Base-by-base conservation (phyloP, 2,797 vertebrate genomes). In the Psittacula echo region DNA sequence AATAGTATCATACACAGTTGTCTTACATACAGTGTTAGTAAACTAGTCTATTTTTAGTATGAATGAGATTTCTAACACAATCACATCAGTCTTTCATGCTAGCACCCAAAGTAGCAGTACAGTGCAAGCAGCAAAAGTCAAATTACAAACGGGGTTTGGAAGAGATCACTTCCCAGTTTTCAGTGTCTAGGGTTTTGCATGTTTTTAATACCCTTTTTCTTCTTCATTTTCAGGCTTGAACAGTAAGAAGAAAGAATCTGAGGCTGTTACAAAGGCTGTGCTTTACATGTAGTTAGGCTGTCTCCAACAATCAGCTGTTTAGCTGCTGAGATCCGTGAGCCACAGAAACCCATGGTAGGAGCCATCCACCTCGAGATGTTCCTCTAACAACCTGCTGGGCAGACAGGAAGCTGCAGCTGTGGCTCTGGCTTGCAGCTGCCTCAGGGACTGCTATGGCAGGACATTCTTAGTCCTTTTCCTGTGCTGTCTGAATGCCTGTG, bases 351-450 rank as follows among this genome's bases (percentile, higher is more conserved):
- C 18, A 16, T 0, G 4, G 17, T 34, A n/a, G 47, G 20, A 92
- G 13, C 16, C 27, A 24, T 68, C 17, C 30, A 91, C 23, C 24
- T 76, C 0, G 0, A 82, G 67, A 86, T 56, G 51, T 34, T 91
- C 5, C 56, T 94, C 9, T 77, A 91, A 37, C 9, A 84, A 24
- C 37, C 54, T 71, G 21, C 42, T 45, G 41, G n/a, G 47, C 12
- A 90, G 60, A 30, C 13, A 70, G 73, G 44, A 85, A 91, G 27
- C 61, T 87, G 15, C 68, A 87, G n/a, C 73, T 93, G 58, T 68
- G 50, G 6, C 29, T 70, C 76, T 65, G 68, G 42, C 18, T 34
- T 76, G 50, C 70, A 84, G 58, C 80, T 85, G 64, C 60, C 44
- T 76, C 56, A 54, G 44, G 75, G 19, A n/a, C 50, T 64, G 30